Conservation (phyloP, 1,140 invertebrate genomes). For the Kradibia gibbosae region DNA sequence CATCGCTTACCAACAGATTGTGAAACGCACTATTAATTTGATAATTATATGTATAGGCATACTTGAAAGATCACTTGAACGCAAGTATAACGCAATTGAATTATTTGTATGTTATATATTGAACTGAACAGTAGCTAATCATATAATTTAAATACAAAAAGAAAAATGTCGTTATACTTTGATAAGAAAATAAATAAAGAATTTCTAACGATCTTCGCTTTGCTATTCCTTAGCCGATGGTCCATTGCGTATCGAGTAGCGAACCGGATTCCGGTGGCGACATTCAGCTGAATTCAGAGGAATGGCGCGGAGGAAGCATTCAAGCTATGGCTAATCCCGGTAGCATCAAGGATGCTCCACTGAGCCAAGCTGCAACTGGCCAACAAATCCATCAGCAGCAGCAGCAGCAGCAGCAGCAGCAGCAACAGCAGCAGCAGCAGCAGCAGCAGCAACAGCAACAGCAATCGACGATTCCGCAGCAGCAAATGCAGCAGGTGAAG, state of each 20-base stretch:
- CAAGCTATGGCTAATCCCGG: slow-evolving; percentile 55
- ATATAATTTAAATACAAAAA: too few relatives aligned
- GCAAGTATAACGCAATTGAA: too few relatives aligned
- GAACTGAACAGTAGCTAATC: too few relatives aligned
- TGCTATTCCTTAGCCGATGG: slow-evolving; percentile 79
- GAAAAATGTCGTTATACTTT: too few relatives aligned
- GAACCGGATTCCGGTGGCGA: slow-evolving; percentile 82
- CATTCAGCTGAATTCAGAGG: slow-evolving; percentile 63
- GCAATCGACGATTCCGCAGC: not conserved
- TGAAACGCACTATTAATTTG: too few relatives aligned
- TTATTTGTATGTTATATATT: too few relatives aligned
- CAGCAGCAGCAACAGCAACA: slow-evolving; percentile 12
- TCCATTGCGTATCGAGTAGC: slow-evolving; percentile 88
- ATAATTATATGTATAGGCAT: too few relatives aligned
- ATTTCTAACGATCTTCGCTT: not conserved
- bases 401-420: not conserved
- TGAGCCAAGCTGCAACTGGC: slow-evolving; percentile 52
- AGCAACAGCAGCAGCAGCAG: not conserved
- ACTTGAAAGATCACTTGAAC: too few relatives aligned
- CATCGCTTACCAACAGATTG: too few relatives aligned
- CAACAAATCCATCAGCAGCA: not conserved
- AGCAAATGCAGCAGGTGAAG: slow-evolving; percentile 27
- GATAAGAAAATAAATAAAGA: too few relatives aligned
- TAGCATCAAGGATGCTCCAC: slow-evolving; percentile 65
- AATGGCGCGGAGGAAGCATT: slow-evolving; percentile 64